These are phyloP conservation scores for Linnaemya vulpina DNA, from an alignment of 2,888 invertebrate species.

Conservation along the genomic window DNA sequence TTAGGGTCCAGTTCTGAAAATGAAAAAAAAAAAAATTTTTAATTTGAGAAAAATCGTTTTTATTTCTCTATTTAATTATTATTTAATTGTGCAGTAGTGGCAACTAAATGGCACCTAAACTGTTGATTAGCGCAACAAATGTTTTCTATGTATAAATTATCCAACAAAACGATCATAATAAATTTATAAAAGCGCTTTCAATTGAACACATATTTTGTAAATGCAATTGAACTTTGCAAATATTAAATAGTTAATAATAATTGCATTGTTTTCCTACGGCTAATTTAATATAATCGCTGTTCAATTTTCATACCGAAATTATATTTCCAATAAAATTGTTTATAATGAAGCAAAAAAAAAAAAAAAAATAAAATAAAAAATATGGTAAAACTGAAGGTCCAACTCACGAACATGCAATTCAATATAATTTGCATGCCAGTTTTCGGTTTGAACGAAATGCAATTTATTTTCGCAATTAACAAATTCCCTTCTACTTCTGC, in stretches of 20 bases:
- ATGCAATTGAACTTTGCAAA: conserved; percentile 18
- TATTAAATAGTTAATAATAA: conserved; percentile 1
- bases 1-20: too few species aligned
- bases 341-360: conserved; percentile 12
- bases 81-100: too few species aligned
- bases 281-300: conserved; percentile 4
- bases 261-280: background rate
- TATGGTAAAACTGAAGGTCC: conserved; percentile 19
- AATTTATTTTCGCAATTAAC: conserved; percentile 46
- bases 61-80: too few species aligned
- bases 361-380: too few species aligned
- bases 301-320: conserved; percentile 10
- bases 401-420: conserved; percentile 65
- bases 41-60: too few species aligned
- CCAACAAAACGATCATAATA: background rate
- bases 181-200: background rate
- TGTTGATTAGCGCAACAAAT: too few species aligned
- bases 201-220: background rate
- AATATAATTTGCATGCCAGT: conserved; percentile 51
- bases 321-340: background rate
- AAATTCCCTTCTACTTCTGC: conserved; percentile 21
- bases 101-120: too few species aligned
- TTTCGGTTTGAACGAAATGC: conserved; percentile 6
- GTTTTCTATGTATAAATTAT: background rate
- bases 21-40: too few species aligned